Evolutionary conservation across 2,113 vertebrate genomes (phyloP).

Genomic region (Limanda limanda): DNA sequence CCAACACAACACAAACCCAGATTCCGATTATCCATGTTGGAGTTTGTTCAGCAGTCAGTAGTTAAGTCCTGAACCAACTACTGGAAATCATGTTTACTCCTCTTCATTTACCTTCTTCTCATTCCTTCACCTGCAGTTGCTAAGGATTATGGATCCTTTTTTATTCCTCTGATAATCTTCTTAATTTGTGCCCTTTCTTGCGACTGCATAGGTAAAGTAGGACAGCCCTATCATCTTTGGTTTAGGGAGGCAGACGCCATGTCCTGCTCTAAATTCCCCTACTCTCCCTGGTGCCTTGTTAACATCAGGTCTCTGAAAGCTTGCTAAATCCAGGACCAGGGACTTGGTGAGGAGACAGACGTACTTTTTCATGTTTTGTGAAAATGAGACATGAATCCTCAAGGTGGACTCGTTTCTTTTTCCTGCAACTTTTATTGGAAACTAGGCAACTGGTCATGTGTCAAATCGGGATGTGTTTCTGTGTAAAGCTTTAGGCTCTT

Average conservation of each 20-base stretch:
- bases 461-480: neutral
- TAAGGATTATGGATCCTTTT: neutral
- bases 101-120: constrained; percentile 7
- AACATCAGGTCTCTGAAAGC: constrained; percentile 31
- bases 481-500: neutral
- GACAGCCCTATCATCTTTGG: constrained; percentile 38
- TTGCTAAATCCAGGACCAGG: constrained; percentile 23
- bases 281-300: constrained; percentile 50
- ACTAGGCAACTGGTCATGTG: neutral
- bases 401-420: neutral
- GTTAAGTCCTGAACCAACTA: constrained; percentile 25
- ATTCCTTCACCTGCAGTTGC: neutral
- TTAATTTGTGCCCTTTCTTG: neutral
- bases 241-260: constrained; percentile 29
- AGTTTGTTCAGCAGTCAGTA: constrained; percentile 23
- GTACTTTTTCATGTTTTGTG: constrained; percentile 7
- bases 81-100: constrained; percentile 1
- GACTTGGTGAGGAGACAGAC: constrained; percentile 1
- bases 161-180: neutral
- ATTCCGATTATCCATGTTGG: neutral
- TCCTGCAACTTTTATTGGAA: constrained; percentile 10
- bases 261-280: constrained; percentile 62
- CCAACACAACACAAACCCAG: no score
- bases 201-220: constrained; percentile 64
- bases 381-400: neutral